Evolutionary conservation across 2,888 invertebrate species (phyloP), one percentile per base, ranked within the genome.

Genomic region (Ennomos fuscantarius): DNA sequence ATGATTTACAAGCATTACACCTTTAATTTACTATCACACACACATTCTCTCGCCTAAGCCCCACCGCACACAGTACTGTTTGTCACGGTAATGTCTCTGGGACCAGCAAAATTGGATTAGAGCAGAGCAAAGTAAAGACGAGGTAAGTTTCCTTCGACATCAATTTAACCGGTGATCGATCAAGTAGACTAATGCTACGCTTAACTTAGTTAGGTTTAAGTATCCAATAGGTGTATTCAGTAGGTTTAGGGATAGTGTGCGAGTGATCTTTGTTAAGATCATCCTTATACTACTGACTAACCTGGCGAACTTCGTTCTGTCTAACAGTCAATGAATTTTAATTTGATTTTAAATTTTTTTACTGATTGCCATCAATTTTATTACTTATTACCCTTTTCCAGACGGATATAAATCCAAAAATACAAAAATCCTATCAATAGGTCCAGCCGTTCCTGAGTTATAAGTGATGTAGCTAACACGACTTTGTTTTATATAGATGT

Each of bases 91-190:
- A 68, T 66, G 71, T 68, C 61, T 62, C 57, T 40, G 60, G 58
- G 59, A 55, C 58, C 49, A 52, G 62, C 55, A 61, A 65, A 63
- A 65, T 65, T 65, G 64, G 65, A 67, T 70, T 69, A 68, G 47
- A 65, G 62, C 65, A 59, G 61, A 66, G 61, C 58, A 60, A 70
- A 72, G 74, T 71, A 75, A 73, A 66, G 71, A 67, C 70, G 65
- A 70, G 70, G 71, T 71, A 78, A 80, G 73, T 79, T 80, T 73
- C 70, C 68, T 69, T 70, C 78, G 66, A 75, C 77, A 76, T 70
- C 62, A 64, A 68, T 66, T 67, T 68, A 74, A 79, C 75, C 73
- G 72, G 75, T 66, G 63, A 68, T 69, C 75, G 75, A 78, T 78
- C 74, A 74, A 68, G 60, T 62, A 65, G 73, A 73, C 72, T 73